Percentiles rank a stretch among this genome's conserved stretches.
phyloP scores from a whole-genome alignment of 1,140 invertebrate genomes.

The Anastrepha ludens region DNA sequence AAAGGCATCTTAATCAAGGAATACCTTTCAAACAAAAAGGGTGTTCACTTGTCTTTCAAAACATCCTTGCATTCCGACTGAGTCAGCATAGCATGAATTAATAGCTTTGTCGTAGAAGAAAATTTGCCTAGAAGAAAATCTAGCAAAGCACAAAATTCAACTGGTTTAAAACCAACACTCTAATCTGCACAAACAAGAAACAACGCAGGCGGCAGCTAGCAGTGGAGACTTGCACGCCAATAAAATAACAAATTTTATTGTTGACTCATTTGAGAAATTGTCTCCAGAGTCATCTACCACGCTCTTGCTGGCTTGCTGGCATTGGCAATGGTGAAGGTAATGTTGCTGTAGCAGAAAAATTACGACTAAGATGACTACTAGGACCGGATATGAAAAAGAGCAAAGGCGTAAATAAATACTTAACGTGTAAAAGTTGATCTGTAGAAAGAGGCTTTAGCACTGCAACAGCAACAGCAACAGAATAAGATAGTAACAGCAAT shows the following conservation, averaged over 20 bases:
- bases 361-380: conserved; percentile 55
- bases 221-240: conserved; percentile 56
- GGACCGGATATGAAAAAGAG: conserved; percentile 37
- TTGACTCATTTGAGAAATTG: conserved; percentile 73
- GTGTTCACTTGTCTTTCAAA: too few species aligned
- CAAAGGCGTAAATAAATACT: conserved; percentile 44
- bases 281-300: conserved; percentile 50
- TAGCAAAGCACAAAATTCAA: not conserved
- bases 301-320: not conserved
- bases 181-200: not conserved
- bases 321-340: conserved; percentile 2
- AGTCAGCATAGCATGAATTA: not conserved
- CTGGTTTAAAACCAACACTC: not conserved
- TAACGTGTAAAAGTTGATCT: conserved; percentile 28
- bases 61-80: too few species aligned
- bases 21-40: too few species aligned
- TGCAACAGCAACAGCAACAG: not conserved
- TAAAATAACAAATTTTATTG: conserved; percentile 74
- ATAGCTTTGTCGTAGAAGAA: not conserved
- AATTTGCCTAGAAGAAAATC: not conserved
- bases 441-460: not conserved
- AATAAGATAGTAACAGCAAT: conserved; percentile 14
- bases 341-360: conserved; percentile 3
- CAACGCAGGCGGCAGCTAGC: not conserved
- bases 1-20: too few species aligned